A percentile compares a stretch with the other conserved stretches of the same genome.
phyloP scores from a whole-genome alignment of 1,140 invertebrate species.

The Drosophila mojavensis region DNA sequence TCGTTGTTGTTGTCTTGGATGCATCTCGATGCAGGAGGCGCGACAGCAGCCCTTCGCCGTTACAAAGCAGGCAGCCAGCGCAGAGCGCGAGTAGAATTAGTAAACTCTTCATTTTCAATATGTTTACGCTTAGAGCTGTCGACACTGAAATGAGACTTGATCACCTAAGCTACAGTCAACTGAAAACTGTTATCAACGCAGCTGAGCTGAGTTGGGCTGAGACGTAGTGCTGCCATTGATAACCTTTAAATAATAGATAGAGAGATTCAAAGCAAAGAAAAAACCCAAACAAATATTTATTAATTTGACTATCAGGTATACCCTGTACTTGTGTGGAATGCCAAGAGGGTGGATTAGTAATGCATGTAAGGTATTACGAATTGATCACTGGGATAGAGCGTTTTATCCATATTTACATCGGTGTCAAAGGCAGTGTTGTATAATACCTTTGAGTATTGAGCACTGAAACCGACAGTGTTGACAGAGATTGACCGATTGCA shows the following conservation, averaged over 20 bases:
- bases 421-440: too few relatives aligned
- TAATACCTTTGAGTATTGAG: too few relatives aligned
- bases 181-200: not conserved
- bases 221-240: slow-evolving; percentile 28
- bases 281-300: slow-evolving; percentile 9
- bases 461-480: too few relatives aligned
- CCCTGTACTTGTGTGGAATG: not conserved
- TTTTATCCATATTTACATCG: too few relatives aligned
- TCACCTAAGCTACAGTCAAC: not conserved
- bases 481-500: too few relatives aligned
- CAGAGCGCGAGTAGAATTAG: slow-evolving; percentile 18
- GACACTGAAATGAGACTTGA: slow-evolving; percentile 22
- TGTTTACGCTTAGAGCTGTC: slow-evolving; percentile 15
- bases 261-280: not conserved
- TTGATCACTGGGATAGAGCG: too few relatives aligned
- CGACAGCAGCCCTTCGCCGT: slow-evolving; percentile 26
- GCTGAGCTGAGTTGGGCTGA: not conserved
- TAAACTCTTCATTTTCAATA: slow-evolving; percentile 53
- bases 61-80: slow-evolving; percentile 15
- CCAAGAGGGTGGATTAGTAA: not conserved
- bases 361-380: too few relatives aligned
- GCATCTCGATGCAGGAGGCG: slow-evolving; percentile 44
- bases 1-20: slow-evolving; percentile 17
- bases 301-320: not conserved
- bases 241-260: slow-evolving; percentile 39